Conservation (phyloP, 2,888 invertebrate species). For the Nudaria mundana region DNA sequence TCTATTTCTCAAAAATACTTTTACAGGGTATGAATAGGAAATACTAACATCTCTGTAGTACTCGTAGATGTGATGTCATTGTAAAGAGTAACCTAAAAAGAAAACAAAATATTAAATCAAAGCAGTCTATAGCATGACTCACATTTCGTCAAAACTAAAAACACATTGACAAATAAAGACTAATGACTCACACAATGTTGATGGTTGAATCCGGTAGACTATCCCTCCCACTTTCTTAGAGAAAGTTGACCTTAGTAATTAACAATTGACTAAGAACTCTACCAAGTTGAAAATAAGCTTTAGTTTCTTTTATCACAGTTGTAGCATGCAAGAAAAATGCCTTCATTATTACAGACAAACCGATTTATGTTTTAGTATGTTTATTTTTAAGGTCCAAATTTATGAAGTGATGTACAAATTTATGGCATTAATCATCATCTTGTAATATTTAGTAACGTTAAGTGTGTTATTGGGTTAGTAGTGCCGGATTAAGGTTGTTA, state of each 20-base stretch:
- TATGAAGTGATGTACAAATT: conserved; percentile 1
- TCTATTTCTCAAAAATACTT: too few species aligned
- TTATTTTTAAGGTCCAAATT: conserved; percentile 14
- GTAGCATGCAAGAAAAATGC: background rate
- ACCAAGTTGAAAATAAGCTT: background rate
- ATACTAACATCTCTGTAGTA: too few species aligned
- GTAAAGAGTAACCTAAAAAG: too few species aligned
- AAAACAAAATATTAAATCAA: too few species aligned
- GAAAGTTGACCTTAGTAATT: conserved; percentile 42
- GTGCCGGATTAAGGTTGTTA: conserved; percentile 34
- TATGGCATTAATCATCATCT: conserved; percentile 35
- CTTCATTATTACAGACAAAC: background rate
- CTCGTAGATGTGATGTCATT: too few species aligned
- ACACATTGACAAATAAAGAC: conserved; percentile 36
- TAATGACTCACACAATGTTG: conserved; percentile 27
- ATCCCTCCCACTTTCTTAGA: conserved; percentile 48
- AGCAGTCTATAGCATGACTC: background rate
- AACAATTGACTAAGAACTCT: conserved; percentile 15
- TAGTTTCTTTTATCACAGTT: conserved; percentile 6
- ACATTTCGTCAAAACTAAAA: conserved; percentile 10
- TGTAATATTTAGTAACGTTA: conserved; percentile 52
- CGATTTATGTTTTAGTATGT: conserved; percentile 8
- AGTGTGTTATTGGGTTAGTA: conserved; percentile 68
- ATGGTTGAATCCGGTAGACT: conserved; percentile 43
- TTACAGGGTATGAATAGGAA: too few species aligned